Evolutionary conservation across 2,113 vertebrate species (phyloP).

Genomic region (Anarhynchus alexandrinus): DNA sequence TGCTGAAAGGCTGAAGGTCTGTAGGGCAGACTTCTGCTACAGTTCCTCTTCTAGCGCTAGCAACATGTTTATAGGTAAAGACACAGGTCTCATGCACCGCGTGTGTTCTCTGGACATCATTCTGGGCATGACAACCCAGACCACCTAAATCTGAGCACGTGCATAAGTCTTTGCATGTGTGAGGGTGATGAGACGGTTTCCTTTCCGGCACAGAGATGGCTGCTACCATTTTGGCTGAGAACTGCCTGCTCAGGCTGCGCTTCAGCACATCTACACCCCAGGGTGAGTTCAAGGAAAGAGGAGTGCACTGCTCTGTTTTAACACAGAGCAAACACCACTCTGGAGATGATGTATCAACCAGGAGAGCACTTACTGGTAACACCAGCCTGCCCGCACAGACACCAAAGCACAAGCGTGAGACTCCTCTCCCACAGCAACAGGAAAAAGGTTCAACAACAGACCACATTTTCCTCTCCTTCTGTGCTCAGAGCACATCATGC

Average conservation of each 20-base stretch:
- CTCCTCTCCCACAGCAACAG: not conserved
- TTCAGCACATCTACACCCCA: not conserved
- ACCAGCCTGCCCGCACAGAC: fast-evolving
- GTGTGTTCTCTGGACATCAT: not conserved
- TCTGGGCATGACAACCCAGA: not conserved
- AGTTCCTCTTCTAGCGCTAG: not conserved
- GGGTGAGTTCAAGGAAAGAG: not conserved
- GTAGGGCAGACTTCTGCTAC: not conserved
- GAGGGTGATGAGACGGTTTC: not conserved
- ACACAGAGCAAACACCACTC: too few relatives aligned
- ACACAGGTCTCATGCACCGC: fast-evolving
- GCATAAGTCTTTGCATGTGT: fast-evolving
- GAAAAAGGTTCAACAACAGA: too few relatives aligned
- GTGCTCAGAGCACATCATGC: fast-evolving
- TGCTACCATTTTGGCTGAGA: not conserved
- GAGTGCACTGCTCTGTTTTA: too few relatives aligned
- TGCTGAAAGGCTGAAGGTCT: not conserved
- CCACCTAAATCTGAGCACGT: not conserved
- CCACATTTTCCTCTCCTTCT: not conserved
- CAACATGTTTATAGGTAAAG: not conserved
- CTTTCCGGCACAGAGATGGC: not conserved
- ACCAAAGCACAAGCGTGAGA: not conserved
- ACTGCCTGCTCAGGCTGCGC: not conserved
- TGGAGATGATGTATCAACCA: too few relatives aligned
- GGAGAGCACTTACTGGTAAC: not conserved